These are phyloP conservation scores for Herminia tarsipennalis DNA, from an alignment of 2,888 invertebrate genomes.

Conservation along the genomic window DNA sequence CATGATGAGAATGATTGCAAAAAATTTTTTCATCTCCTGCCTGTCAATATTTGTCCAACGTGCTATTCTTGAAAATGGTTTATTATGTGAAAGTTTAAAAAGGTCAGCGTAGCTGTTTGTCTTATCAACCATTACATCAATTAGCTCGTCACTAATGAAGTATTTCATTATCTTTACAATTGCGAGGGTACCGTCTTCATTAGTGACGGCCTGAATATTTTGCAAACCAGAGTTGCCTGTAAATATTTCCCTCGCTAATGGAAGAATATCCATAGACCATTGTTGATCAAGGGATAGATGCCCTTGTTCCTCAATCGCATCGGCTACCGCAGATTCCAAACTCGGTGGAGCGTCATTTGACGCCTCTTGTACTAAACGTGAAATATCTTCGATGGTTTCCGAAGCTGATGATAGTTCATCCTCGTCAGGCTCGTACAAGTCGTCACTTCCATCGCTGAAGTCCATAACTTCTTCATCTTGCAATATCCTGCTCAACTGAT, in stretches of 20 bases:
- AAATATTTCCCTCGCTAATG: conserved; percentile 21
- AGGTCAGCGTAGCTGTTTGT: conserved; percentile 5
- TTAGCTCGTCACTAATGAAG: conserved; percentile 6
- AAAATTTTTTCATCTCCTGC: conserved; percentile 12
- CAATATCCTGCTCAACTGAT: too few species aligned
- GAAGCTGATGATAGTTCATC: too few species aligned
- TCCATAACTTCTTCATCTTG: too few species aligned
- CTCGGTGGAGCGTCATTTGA: too few species aligned
- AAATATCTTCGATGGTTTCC: too few species aligned
- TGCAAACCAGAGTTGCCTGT: conserved; percentile 26
- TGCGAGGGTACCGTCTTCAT: conserved; percentile 2
- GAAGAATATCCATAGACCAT: conserved; percentile 21
- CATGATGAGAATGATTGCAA: background rate
- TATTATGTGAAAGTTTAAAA: conserved; percentile 2
- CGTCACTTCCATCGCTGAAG: too few species aligned
- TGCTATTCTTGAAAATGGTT: conserved; percentile 3
- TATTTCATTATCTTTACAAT: conserved; percentile 5
- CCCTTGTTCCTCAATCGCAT: too few species aligned
- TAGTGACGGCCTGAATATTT: conserved; percentile 12
- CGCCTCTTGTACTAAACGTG: too few species aligned
- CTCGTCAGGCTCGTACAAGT: too few species aligned
- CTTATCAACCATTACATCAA: conserved; percentile 5
- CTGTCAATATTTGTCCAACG: conserved; percentile 5
- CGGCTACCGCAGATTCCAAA: too few species aligned
- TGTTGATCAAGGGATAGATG: conserved; percentile 2